Evolutionary conservation across 2,113 vertebrate species (phyloP), one percentile per base, ranked within the genome.

Genomic region (Saguinus imperator): DNA sequence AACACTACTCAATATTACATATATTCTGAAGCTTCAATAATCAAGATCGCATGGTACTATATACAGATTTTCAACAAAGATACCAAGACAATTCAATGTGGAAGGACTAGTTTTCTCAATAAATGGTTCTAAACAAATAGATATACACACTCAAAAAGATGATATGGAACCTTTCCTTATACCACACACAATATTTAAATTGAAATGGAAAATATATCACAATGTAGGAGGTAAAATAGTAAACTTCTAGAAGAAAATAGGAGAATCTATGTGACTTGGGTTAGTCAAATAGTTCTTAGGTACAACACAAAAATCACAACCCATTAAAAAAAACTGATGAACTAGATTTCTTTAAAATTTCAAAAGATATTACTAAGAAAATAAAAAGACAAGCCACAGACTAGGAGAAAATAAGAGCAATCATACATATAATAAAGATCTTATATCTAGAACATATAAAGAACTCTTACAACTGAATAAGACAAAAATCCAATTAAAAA

Each of bases 401-500:
- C 37, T 29, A 94, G 27, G 25, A 95, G 37, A 61, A 82, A 89
- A 92, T 72, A 70, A 4, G 61, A 20, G n/a, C 20, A 68, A 86
- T 64, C 75, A 64, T 29, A 55, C n/a, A 61, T 12, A 87, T 11
- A 68, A 43, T 45, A 81, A 86, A 89, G 21, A 81, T 58, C 29
- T 73, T 40, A 82, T 18, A 82, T 37, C 20, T 29, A 91, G n/a
- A 90, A 68, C 64, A 83, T 12, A 27, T 45, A 75, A 66, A 80
- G 8, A 92, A 89, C 37, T 61, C 72, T 58, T 52, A 68, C 57
- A 89, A 86, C 43, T 90, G 87, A 92, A 92, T 52, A 89, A 50
- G 25, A 76, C 40, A 72, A 87, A 55, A 61, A 85, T 23, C 29
- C 58, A 79, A 94, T 82, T 82, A 70, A 85, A 96, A 85, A 73